Base-by-base conservation (phyloP, 1,140 invertebrate species). In the Schmidtea mediterranea region DNA sequence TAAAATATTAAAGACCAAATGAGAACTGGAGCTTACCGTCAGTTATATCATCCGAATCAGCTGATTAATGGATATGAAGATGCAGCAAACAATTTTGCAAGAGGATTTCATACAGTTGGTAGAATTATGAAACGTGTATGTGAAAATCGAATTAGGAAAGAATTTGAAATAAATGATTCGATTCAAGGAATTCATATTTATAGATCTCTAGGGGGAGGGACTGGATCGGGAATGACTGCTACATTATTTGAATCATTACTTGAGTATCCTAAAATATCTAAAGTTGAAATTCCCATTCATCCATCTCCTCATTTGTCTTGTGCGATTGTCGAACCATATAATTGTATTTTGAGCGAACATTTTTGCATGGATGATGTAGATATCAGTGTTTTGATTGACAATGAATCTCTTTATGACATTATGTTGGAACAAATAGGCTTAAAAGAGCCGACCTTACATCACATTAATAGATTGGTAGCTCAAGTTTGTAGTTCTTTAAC, bases 231-330 rank as follows among this genome's bases (percentile, higher is more conserved):
- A 8, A 82, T 82, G 63, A 79, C 78, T 9, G 79, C 79, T 0
- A 64, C 82, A 41, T 67, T 82, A 40, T 81, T 82, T 79, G 79
- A 81, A 65, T 69, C 77, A 51, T 70, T 81, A 16, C 77, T 80
- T 2, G 79, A 81, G 54, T 81, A 80, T 60, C 79, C 78, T 24
- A 46, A 41, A 81, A 81, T n/a, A 45, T 51, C 55, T 12, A 58
- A 57, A 46, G 36, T 58, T 19, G 52, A 58, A 49, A 55, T 58
- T 36, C 23, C 55, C 19, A 49, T 58, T 16, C 56, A 57, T 46
- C 53, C 53, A 38, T 13, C 51, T 26, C 51, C 50, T 6, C 43
- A 46, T 24, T 45, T 52, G 24, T 52, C 57, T 0, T 57, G 52
- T 15, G 53, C 56, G 6, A 55, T 59, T 13, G 60, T 46, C 59